A percentile compares a stretch with the other conserved stretches of the same genome.
Evolutionary conservation across 2,888 invertebrate genomes (phyloP).

Genomic region (Listrodromus nycthemerus): DNA sequence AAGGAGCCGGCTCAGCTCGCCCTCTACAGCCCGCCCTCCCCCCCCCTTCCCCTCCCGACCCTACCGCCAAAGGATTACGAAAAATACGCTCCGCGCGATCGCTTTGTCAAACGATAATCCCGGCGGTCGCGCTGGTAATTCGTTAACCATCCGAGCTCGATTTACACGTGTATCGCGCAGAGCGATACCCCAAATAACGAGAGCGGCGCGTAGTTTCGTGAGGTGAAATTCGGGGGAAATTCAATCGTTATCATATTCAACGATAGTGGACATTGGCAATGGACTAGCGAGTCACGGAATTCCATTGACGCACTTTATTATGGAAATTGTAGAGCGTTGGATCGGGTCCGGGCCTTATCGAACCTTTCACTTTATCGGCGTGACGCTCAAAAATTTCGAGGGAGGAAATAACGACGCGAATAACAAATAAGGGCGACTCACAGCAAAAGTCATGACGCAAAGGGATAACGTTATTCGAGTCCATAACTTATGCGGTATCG

Average conservation of each 20-base stretch:
- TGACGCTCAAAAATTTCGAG: neutral
- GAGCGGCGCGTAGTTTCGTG: neutral
- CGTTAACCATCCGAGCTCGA: constrained; percentile 59
- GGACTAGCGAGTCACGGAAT: neutral
- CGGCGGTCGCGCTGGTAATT: constrained; percentile 59
- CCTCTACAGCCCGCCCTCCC: no score
- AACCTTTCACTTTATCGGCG: no score
- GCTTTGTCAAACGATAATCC: constrained; percentile 75
- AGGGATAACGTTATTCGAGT: constrained; percentile 12
- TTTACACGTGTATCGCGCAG: constrained; percentile 55
- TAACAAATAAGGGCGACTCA: constrained; percentile 13
- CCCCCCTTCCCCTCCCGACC: constrained; percentile 50
- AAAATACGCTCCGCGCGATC: constrained; percentile 61
- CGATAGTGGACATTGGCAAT: neutral
- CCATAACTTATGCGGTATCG: constrained; percentile 28
- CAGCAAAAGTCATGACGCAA: constrained; percentile 15
- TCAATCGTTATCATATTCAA: constrained; percentile 5
- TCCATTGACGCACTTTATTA: neutral
- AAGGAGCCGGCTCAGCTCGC: constrained; percentile 76
- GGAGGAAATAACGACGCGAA: neutral
- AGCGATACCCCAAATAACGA: constrained; percentile 19
- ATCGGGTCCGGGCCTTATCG: neutral
- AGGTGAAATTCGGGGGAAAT: constrained; percentile 32
- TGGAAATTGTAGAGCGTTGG: neutral
- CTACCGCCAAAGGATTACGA: constrained; percentile 76